Evolutionary conservation across 1,140 invertebrate genomes (phyloP).

Genomic region (Bathynomus jamesi): DNA sequence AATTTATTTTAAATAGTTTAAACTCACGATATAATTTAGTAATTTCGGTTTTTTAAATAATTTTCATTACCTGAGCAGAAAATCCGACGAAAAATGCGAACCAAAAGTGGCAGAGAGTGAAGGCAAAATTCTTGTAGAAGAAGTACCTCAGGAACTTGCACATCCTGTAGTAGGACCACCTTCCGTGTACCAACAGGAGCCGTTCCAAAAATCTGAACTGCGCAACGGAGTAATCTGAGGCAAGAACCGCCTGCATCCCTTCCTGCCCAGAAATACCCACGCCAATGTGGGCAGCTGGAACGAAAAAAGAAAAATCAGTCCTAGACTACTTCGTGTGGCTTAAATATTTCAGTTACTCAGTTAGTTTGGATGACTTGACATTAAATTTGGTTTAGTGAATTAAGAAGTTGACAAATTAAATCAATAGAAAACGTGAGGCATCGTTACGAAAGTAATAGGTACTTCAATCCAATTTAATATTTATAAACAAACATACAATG

Average conservation of each 20-base stretch:
- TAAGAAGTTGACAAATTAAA: too few species aligned
- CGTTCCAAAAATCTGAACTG: conserved; percentile 95
- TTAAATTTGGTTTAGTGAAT: too few species aligned
- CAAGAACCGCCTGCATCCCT: conserved; percentile 94
- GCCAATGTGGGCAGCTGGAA: conserved; percentile 91
- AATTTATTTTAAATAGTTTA: too few species aligned
- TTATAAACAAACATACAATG: too few species aligned
- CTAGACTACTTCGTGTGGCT: too few species aligned
- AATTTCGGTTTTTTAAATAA: too few species aligned
- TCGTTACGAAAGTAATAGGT: too few species aligned
- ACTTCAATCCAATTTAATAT: too few species aligned
- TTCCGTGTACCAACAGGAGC: conserved; percentile 90
- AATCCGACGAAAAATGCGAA: conserved; percentile 99
- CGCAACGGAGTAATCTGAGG: conserved; percentile 94
- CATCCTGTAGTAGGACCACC: conserved; percentile 93
- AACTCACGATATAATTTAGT: too few species aligned
- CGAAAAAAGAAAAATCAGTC: neutral
- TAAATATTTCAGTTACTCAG: too few species aligned
- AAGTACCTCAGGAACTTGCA: conserved; percentile 97
- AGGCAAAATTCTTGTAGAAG: conserved; percentile 99
- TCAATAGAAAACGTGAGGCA: too few species aligned
- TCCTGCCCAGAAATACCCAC: conserved; percentile 98
- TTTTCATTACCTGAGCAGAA: conserved; percentile 95
- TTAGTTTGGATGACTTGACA: too few species aligned
- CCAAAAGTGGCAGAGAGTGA: conserved; percentile 98